Evolutionary conservation across 2,888 invertebrate genomes (phyloP).

Genomic region (Anoplius nigerrimus): DNA sequence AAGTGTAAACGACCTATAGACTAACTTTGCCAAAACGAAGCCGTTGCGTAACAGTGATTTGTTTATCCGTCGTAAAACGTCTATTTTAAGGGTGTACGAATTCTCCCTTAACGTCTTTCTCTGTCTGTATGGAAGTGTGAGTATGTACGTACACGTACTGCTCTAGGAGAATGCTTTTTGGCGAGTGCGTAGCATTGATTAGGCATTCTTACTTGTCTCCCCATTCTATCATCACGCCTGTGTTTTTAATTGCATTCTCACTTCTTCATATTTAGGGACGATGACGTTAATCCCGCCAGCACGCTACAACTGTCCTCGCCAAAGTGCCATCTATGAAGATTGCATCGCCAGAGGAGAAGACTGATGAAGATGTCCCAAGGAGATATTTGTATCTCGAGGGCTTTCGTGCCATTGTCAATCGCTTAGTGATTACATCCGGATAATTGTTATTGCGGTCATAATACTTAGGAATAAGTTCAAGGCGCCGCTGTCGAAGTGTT

Average conservation of each 20-base stretch:
- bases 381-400: too few species aligned
- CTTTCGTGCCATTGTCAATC: too few species aligned
- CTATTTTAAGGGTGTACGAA: constrained; percentile 3
- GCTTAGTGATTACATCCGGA: too few species aligned
- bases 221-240: not conserved
- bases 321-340: constrained; percentile 68
- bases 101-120: not conserved
- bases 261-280: constrained; percentile 67
- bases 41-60: too few species aligned
- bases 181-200: constrained; percentile 8
- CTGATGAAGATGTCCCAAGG: not conserved
- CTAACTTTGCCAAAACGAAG: too few species aligned
- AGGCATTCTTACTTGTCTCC: too few species aligned
- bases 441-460: too few species aligned
- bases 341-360: not conserved
- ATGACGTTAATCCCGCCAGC: constrained; percentile 49
- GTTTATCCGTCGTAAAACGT: not conserved
- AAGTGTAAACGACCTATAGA: too few species aligned
- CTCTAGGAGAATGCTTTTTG: constrained; percentile 8
- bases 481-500: too few species aligned
- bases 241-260: constrained; percentile 47
- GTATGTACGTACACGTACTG: constrained; percentile 12
- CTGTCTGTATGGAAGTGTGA: constrained; percentile 6
- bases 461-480: too few species aligned
- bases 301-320: constrained; percentile 56